A percentile compares a stretch with the other conserved stretches of the same genome.
Evolutionary conservation across 1,140 invertebrate genomes (phyloP).

Genomic region (Drosophila kepulauana): DNA sequence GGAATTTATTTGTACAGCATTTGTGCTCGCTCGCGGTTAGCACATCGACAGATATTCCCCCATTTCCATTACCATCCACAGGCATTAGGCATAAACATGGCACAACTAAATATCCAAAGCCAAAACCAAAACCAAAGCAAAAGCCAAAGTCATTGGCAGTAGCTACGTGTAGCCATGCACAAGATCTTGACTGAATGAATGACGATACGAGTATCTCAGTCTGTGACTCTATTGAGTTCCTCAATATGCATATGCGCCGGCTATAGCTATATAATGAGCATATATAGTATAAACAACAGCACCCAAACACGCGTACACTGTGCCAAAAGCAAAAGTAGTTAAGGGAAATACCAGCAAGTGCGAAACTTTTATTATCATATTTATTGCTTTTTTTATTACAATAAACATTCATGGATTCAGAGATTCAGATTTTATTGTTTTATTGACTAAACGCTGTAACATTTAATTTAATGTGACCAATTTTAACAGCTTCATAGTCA

Average conservation of each 20-base stretch:
- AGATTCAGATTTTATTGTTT: not conserved
- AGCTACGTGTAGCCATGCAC: conserved; percentile 72
- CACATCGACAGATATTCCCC: conserved; percentile 23
- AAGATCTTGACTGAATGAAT: conserved; percentile 63
- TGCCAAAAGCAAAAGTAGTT: conserved; percentile 12
- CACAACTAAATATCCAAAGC: not conserved
- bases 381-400: conserved; percentile 7
- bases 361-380: conserved; percentile 24
- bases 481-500: not conserved
- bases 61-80: conserved; percentile 15
- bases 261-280: not conserved
- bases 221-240: conserved; percentile 2
- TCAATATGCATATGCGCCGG: not conserved
- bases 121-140: not conserved
- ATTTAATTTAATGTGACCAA: conserved; percentile 17
- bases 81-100: not conserved
- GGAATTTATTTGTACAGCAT: conserved; percentile 48
- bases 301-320: conserved; percentile 23
- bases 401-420: not conserved
- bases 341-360: conserved; percentile 12
- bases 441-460: conserved; percentile 8
- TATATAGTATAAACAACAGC: not conserved
- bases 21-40: conserved; percentile 26
- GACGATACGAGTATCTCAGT: conserved; percentile 43
- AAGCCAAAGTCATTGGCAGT: not conserved